Base-by-base conservation (phyloP, 2,113 vertebrate genomes). In the Vidua chalybeata region DNA sequence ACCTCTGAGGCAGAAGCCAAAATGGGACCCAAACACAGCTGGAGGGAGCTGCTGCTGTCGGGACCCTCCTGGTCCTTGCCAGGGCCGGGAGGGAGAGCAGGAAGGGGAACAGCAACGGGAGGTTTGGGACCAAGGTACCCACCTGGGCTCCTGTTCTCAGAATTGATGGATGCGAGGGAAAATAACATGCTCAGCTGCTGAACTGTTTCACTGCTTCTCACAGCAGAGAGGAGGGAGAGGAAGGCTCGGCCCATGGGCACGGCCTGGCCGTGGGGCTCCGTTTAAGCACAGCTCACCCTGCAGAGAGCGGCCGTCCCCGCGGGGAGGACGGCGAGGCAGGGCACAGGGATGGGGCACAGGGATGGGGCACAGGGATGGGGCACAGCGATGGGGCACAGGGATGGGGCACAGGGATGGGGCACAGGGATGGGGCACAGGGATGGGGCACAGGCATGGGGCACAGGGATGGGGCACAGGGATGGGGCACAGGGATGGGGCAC, bases 291-390 rank as follows among this genome's bases (percentile, higher is more conserved):
- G 62, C 7, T 33, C 21, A 5, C 37, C 26, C n/a, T 15, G 28
- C 0, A 5, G 31, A 58, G n/a, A 58, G 51, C 1, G 0, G 43
- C 58, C 0, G 5, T 58, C 8, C 1, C 1, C 0, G 17, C 2
- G 10, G 35, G 35, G 37, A 11, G 7, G 23, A 33, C 12, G 7
- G 16, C 4, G 6, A 24, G 41, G 37, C 21, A 7, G 15, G 18
- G 26, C 21, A 23, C 35, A 35, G 35, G 35, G 7, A 35, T 35
- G 35, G 35, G 35, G 35, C 35, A 35, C 35, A 35, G 35, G 35
- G 35, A 35, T 35, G 35, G 35, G 35, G 35, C 35, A 35, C 35
- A 35, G 35, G 35, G 35, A 35, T 35, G 35, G 35, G 35, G 35
- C 35, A 35, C 35, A 35, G 35, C 7, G 35, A 35, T 35, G 35